phyloP scores from a whole-genome alignment of 2,113 vertebrate species.

The Calidris pygmaea region DNA sequence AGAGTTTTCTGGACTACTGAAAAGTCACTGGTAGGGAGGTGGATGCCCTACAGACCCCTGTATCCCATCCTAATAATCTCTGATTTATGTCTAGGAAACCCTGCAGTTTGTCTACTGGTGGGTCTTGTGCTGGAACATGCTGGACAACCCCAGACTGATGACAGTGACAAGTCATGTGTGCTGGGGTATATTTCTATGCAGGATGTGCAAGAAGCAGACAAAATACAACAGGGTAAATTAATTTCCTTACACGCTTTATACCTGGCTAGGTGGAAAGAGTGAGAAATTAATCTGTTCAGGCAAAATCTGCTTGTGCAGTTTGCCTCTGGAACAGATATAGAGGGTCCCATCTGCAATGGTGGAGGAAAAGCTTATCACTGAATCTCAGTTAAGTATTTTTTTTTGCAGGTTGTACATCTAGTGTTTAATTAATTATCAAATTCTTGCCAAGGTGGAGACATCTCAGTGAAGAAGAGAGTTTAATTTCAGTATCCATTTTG shows the following conservation, averaged over 20 bases:
- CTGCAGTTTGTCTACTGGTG: neutral
- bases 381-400: neutral
- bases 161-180: neutral
- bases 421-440: neutral
- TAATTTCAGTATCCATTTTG: neutral
- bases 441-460: neutral
- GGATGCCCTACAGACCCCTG: neutral
- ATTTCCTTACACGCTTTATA: neutral
- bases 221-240: neutral
- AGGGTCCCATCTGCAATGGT: neutral
- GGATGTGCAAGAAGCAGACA: neutral
- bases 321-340: neutral
- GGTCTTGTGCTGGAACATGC: neutral
- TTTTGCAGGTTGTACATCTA: neutral
- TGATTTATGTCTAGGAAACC: neutral
- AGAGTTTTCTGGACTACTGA: neutral
- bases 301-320: neutral
- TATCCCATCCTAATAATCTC: neutral
- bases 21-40: neutral
- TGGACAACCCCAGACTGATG: neutral
- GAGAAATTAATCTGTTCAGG: neutral
- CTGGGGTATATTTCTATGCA: neutral
- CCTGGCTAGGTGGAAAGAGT: neutral
- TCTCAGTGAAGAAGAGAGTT: neutral
- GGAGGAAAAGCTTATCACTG: neutral